A percentile compares a stretch with the other conserved stretches of the same genome.
These are phyloP conservation scores for Penaeus japonicus DNA, from an alignment of 1,140 invertebrate genomes.

Conservation along the genomic window DNA sequence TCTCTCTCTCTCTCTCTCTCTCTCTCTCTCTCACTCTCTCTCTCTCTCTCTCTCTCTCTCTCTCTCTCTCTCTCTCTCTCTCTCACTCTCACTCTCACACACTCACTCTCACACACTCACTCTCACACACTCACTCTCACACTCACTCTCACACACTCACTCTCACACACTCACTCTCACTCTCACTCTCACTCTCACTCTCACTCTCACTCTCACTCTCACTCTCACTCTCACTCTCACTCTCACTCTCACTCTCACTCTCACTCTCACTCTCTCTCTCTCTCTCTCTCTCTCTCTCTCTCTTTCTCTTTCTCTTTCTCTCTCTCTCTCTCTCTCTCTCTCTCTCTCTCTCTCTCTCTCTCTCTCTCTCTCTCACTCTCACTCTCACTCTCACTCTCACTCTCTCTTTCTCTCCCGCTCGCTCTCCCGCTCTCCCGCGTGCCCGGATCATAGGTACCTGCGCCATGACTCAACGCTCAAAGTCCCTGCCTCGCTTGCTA, in stretches of 20 bases:
- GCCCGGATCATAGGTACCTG: too few species aligned
- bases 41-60: too few species aligned
- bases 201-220: not conserved
- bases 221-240: not conserved
- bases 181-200: too few species aligned
- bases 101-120: not conserved
- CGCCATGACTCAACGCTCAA: too few species aligned
- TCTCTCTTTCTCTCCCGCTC: not conserved
- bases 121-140: not conserved
- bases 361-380: not conserved
- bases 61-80: constrained; percentile 8
- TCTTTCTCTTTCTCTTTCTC: not conserved
- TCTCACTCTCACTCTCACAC: not conserved
- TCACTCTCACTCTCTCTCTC: not conserved
- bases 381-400: not conserved
- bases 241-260: not conserved
- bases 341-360: not conserved
- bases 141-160: too few species aligned
- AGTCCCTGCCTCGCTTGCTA: too few species aligned
- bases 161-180: too few species aligned
- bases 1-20: too few species aligned
- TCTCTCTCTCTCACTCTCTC: too few species aligned
- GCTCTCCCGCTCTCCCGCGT: too few species aligned
- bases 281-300: not conserved
- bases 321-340: not conserved